Percentiles rank a stretch among this genome's conserved stretches.
Conservation (phyloP, 1,140 invertebrate genomes). For the Zaprionus taronus region DNA sequence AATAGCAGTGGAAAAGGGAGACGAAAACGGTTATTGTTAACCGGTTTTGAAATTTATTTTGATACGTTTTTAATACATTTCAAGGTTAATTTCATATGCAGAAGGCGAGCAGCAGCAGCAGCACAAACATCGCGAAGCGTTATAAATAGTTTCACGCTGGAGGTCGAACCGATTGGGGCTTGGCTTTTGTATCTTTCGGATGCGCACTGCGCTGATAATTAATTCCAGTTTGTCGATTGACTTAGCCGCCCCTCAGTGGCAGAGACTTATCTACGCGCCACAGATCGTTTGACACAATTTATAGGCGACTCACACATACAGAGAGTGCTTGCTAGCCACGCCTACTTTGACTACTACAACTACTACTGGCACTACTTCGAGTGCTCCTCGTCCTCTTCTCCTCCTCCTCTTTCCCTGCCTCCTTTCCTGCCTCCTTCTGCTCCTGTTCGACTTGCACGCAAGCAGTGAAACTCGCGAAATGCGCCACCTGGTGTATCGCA, state of each 20-base stretch:
- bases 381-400: neutral
- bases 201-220: slow-evolving; percentile 36
- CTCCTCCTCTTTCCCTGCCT: neutral
- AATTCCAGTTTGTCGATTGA: slow-evolving; percentile 38
- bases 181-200: slow-evolving; percentile 7
- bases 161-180: neutral
- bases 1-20: slow-evolving; percentile 30
- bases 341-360: slow-evolving; percentile 7
- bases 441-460: slow-evolving; percentile 36
- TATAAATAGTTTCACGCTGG: slow-evolving; percentile 30
- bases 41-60: slow-evolving; percentile 56
- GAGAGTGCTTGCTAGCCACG: neutral
- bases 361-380: neutral
- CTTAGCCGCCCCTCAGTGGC: slow-evolving; percentile 32
- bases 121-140: slow-evolving; percentile 17
- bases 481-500: slow-evolving; percentile 18
- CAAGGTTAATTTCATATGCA: slow-evolving; percentile 63
- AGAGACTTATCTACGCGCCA: slow-evolving; percentile 25
- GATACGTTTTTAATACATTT: slow-evolving; percentile 37
- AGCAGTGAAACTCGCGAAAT: slow-evolving; percentile 38
- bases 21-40: slow-evolving; percentile 36
- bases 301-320: slow-evolving; percentile 45
- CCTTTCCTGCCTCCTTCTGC: neutral
- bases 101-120: slow-evolving; percentile 16
- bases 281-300: slow-evolving; percentile 63